phyloP scores from a whole-genome alignment of 2,113 vertebrate genomes.

The Anthoscopus minutus region DNA sequence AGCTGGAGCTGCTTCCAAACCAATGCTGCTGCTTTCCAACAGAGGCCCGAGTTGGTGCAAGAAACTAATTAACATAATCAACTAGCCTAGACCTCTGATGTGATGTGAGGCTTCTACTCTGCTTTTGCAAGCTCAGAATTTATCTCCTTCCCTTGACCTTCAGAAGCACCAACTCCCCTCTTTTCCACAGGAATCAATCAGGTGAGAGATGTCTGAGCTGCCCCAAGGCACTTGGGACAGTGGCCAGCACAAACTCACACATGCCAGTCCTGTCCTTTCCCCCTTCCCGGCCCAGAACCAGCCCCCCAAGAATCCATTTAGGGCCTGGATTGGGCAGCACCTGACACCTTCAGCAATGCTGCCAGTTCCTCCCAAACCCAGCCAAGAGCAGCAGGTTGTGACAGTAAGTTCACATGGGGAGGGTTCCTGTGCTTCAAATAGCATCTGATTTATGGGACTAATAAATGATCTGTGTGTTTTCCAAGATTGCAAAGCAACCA shows the following conservation, averaged over 20 bases:
- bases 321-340: not conserved
- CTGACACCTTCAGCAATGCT: not conserved
- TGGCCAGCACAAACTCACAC: fast-evolving
- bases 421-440: conserved; percentile 16
- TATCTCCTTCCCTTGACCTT: not conserved
- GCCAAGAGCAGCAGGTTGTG: not conserved
- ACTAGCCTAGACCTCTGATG: conserved; percentile 18
- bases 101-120: not conserved
- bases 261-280: not conserved
- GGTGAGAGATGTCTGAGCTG: not conserved
- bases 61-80: conserved; percentile 17
- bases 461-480: not conserved
- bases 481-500: not conserved
- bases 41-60: not conserved
- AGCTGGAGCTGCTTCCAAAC: not conserved
- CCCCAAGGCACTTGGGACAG: not conserved
- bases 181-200: not conserved
- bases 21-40: not conserved
- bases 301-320: not conserved
- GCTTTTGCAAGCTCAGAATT: not conserved
- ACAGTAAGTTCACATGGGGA: not conserved
- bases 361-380: not conserved
- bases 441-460: conserved; percentile 37
- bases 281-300: not conserved
- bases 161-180: not conserved